Evolutionary conservation across 1,140 invertebrate species (phyloP).

Genomic region (Paramacrobiotus metropolitanus): DNA sequence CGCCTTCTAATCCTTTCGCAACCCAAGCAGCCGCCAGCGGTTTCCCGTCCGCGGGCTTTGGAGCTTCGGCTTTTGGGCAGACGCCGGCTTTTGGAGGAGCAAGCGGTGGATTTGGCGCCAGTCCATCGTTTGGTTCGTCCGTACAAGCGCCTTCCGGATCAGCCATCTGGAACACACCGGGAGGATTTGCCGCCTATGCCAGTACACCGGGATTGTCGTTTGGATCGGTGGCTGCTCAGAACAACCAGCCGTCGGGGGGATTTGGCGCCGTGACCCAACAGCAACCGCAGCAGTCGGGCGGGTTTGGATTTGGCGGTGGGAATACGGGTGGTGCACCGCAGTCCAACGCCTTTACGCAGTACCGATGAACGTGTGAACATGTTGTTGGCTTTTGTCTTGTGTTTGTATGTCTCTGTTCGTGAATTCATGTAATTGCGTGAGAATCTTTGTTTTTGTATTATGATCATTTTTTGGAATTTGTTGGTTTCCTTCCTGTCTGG

Average conservation of each 20-base stretch:
- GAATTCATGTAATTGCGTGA: too few species aligned
- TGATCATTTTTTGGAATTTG: too few species aligned
- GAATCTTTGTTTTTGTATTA: too few species aligned
- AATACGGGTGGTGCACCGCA: neutral
- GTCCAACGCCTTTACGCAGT: neutral
- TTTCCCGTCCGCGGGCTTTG: too few species aligned
- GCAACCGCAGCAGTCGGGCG: neutral
- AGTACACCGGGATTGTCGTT: neutral
- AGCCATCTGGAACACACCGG: neutral
- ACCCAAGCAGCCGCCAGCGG: too few species aligned
- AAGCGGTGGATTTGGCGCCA: neutral
- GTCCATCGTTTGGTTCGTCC: neutral
- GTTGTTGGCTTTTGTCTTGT: too few species aligned
- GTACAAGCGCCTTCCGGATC: neutral
- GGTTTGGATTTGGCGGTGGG: neutral
- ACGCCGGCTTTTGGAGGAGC: too few species aligned
- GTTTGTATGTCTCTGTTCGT: too few species aligned
- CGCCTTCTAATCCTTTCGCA: too few species aligned
- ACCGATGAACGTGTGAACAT: too few species aligned
- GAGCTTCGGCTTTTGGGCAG: too few species aligned
- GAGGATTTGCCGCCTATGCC: neutral
- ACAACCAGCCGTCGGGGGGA: neutral
- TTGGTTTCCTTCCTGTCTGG: too few species aligned
- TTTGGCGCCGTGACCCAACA: neutral
- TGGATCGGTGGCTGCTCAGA: neutral